phyloP scores from a whole-genome alignment of 1,140 invertebrate genomes.

The Varroa destructor region DNA sequence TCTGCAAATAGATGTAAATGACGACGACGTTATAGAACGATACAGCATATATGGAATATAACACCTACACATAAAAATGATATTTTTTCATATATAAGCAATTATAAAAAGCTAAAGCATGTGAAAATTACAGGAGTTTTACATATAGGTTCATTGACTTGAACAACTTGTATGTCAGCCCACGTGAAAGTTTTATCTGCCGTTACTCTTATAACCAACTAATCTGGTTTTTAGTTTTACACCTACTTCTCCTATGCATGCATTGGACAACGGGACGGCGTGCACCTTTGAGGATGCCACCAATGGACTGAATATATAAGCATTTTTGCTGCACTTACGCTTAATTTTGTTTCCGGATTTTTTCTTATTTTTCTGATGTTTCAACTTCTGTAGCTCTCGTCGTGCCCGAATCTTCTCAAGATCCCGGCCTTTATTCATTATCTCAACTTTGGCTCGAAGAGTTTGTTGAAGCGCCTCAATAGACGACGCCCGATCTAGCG shows the following conservation, averaged over 20 bases:
- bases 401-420: constrained; percentile 24
- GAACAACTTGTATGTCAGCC: too few species aligned
- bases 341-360: constrained; percentile 8
- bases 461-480: constrained; percentile 16
- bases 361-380: constrained; percentile 8
- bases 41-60: too few species aligned
- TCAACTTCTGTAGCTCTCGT: background rate
- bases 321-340: background rate
- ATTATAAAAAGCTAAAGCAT: too few species aligned
- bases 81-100: too few species aligned
- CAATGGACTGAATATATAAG: too few species aligned
- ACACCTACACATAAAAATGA: too few species aligned
- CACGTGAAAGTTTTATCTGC: too few species aligned
- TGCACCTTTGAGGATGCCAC: too few species aligned
- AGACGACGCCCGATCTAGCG: constrained; percentile 22
- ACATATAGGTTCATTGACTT: too few species aligned
- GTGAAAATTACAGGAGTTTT: too few species aligned
- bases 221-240: background rate
- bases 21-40: too few species aligned
- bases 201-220: background rate
- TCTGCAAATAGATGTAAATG: background rate
- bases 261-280: background rate
- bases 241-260: background rate
- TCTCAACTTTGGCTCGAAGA: constrained; percentile 29
- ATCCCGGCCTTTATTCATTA: constrained; percentile 24